Evolutionary conservation across 2,797 vertebrate genomes (phyloP).

Genomic region (Gymnodraco acuticeps): DNA sequence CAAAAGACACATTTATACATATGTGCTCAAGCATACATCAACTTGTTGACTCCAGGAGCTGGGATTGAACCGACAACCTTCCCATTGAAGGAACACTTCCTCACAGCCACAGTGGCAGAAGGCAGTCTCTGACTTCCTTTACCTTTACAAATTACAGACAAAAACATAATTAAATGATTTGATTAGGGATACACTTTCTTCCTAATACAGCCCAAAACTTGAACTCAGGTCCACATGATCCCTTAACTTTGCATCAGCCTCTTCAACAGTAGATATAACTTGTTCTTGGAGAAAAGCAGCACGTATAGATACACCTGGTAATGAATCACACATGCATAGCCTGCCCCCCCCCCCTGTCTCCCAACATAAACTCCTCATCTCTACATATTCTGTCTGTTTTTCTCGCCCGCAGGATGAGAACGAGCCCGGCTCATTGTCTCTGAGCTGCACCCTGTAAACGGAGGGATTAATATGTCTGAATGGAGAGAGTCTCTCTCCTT

Average conservation of each 20-base stretch:
- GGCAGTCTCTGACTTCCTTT: too few species aligned
- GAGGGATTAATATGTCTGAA: constrained; percentile 69
- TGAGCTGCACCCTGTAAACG: constrained; percentile 57
- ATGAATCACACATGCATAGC: constrained; percentile 22
- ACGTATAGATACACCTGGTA: background rate
- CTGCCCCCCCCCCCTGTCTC: constrained; percentile 16
- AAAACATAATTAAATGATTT: background rate
- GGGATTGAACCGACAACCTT: too few species aligned
- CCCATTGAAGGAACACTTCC: too few species aligned
- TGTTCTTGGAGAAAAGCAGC: background rate
- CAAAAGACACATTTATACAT: too few species aligned
- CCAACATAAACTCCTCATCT: constrained; percentile 23
- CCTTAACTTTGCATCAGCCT: background rate
- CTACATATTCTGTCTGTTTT: constrained; percentile 7
- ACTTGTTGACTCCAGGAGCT: too few species aligned
- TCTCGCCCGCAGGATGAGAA: constrained; percentile 30
- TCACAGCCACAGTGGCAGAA: too few species aligned
- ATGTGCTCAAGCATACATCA: too few species aligned
- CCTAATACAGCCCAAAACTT: background rate
- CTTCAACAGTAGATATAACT: background rate
- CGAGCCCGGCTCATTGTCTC: constrained; percentile 22
- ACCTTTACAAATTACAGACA: background rate
- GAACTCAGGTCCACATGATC: constrained; percentile 5
- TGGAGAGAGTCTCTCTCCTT: constrained; percentile 59
- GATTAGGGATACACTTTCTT: background rate